These are phyloP conservation scores for Hystrix brachyura DNA, from an alignment of 2,113 vertebrate species.

Conservation along the genomic window DNA sequence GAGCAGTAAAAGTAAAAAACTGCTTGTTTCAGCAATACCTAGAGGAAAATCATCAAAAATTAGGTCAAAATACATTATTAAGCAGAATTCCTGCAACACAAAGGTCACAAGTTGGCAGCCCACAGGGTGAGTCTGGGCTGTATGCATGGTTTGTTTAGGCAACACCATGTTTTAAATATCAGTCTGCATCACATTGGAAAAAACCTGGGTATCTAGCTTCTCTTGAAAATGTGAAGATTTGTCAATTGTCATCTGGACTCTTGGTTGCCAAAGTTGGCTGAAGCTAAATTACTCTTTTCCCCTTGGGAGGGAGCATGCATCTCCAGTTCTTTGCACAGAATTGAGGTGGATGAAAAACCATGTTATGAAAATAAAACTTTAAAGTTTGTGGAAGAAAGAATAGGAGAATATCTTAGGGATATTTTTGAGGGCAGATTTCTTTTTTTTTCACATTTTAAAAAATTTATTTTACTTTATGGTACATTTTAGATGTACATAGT, in stretches of 20 bases:
- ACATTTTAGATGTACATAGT: too few species aligned
- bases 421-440: background rate
- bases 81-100: background rate
- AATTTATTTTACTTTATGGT: too few species aligned
- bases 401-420: background rate
- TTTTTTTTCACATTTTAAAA: background rate
- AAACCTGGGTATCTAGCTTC: background rate
- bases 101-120: background rate
- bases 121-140: background rate
- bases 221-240: background rate
- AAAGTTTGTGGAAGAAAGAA: background rate
- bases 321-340: background rate
- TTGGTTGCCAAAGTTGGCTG: background rate
- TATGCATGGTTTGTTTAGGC: background rate
- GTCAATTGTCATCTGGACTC: background rate
- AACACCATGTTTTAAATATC: background rate
- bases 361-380: background rate
- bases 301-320: background rate
- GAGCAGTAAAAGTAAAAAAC: background rate
- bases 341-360: background rate
- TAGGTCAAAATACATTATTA: background rate
- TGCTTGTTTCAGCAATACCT: background rate
- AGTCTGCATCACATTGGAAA: background rate
- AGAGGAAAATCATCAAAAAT: background rate
- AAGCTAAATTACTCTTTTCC: background rate